phyloP scores from a whole-genome alignment of 2,797 vertebrate species.

The Falco berigora region DNA sequence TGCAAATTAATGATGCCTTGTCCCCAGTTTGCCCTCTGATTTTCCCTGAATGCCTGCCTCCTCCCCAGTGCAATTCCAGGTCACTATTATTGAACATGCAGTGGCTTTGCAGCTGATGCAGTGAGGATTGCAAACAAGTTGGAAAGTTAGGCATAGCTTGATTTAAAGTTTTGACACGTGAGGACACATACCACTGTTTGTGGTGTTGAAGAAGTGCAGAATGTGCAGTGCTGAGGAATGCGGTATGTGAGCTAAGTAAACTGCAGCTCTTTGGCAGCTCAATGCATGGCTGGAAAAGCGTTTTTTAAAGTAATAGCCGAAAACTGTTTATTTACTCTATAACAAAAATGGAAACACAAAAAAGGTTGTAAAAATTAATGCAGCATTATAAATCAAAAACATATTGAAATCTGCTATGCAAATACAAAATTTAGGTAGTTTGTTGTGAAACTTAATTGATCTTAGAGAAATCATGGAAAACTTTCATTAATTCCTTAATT shows the following conservation, averaged over 20 bases:
- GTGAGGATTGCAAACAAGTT: not conserved
- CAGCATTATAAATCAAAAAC: not conserved
- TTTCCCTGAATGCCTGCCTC: not conserved
- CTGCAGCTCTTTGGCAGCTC: not conserved
- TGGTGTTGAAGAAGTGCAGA: not conserved
- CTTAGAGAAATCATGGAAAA: not conserved
- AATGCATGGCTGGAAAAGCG: not conserved
- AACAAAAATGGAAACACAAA: not conserved
- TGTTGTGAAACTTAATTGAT: not conserved
- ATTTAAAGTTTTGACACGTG: not conserved
- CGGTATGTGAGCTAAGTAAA: not conserved
- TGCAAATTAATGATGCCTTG: not conserved
- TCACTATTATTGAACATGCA: not conserved
- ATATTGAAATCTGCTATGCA: not conserved
- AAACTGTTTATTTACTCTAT: not conserved
- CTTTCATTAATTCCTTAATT: not conserved
- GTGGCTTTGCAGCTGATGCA: not conserved
- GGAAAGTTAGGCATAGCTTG: not conserved
- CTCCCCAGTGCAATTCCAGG: not conserved
- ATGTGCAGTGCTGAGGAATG: not conserved
- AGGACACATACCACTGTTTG: not conserved
- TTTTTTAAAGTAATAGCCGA: not conserved
- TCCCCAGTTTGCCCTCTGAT: not conserved
- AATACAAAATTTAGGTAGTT: not conserved
- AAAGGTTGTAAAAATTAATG: not conserved